Evolutionary conservation across 2,113 vertebrate genomes (phyloP).

Genomic region (Periophthalmodon schlosseri): DNA sequence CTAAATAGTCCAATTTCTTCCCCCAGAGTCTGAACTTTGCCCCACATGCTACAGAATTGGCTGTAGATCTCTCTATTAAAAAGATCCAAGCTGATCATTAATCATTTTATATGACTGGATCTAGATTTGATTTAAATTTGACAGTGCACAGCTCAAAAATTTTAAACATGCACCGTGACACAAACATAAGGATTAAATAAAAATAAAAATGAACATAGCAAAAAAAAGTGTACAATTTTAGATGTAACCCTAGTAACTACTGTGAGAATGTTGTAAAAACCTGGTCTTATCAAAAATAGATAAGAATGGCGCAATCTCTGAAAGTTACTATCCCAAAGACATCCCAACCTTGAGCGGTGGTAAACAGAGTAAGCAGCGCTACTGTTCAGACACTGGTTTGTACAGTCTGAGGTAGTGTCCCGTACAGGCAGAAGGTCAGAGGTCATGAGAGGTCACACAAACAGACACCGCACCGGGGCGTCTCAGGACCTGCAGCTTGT

Average conservation of each 20-base stretch:
- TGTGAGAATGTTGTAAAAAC: background rate
- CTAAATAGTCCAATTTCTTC: no score
- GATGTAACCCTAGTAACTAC: background rate
- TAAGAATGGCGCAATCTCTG: background rate
- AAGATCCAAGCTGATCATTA: no score
- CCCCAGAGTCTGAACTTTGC: no score
- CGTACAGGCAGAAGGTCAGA: conserved; percentile 30
- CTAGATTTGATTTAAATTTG: no score
- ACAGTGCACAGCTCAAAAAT: no score
- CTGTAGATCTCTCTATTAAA: no score
- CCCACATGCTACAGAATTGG: no score
- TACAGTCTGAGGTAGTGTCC: background rate
- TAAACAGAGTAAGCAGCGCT: background rate
- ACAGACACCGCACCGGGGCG: conserved; percentile 31
- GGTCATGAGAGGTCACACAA: conserved; percentile 20
- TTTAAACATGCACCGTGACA: no score
- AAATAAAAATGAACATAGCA: no score
- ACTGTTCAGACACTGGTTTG: background rate
- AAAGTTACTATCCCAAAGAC: background rate
- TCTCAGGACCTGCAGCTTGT: conserved; percentile 43
- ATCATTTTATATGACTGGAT: no score
- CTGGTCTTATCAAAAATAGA: background rate
- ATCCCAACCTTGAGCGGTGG: background rate
- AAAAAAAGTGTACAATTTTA: no score
- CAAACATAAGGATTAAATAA: no score